Base-by-base conservation (phyloP, 2,888 invertebrate genomes). In the Malthinus flaveolus region DNA sequence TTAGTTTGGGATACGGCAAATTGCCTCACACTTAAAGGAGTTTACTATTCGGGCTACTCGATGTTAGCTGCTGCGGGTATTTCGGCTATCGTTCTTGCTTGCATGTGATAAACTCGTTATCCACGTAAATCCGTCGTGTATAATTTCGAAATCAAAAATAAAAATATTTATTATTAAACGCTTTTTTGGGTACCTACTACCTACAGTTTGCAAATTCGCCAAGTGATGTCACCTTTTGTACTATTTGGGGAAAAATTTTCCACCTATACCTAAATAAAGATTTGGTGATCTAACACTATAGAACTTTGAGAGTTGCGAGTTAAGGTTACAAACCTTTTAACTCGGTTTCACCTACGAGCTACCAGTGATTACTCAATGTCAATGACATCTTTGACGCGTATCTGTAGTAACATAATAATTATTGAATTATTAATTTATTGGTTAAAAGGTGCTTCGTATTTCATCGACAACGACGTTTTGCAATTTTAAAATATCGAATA, bases 1-100 rank as follows among this genome's bases (percentile, higher is more conserved):
- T 83, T 97, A 79, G 84, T 90, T 49, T 93, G 93, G 93, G 92
- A 93, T 69, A 81, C 86, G 1, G 91, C 90, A 23, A 84, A 84
- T 70, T 88, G 87, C 62, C 80, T 93, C 42, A 83, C 87, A 5
- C 85, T 92, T 55, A 88, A 87, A 72, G 86, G 89, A 75, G 90
- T 93, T 1, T 90, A 91, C 69, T 74, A 81, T 5, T 90, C 90
- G 65, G 88, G 88, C 67, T 87, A 87, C 75, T 72, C 76, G 61
- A 84, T 86, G 78, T 33, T 75, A 31, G 64, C 15, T n/a, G 13
- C 39, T n/a, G n/a, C 64, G n/a, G 8, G 37, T 6, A 31, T 10
- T 23, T 6, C 47, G 10, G 7, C 37, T 8, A n/a, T 32, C 0
- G 8, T 12, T 31, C 32, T 33, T 32, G 15, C 31, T 6, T 6